Base-by-base conservation (phyloP, 2,888 invertebrate species). In the Dioctria linearis region DNA sequence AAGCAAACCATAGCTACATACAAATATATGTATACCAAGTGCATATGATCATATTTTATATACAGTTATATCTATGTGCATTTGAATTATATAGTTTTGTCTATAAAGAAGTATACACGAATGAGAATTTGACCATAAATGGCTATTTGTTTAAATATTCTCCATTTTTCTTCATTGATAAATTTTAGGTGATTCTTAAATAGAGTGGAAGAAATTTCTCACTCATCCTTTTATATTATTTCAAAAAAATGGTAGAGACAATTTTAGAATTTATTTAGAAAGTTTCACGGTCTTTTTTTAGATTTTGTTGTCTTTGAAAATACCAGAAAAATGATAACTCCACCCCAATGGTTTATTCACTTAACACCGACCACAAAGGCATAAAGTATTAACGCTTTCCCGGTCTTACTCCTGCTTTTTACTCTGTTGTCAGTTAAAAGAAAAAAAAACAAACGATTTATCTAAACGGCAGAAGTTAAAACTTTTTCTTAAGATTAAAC, bases 401-500 rank as follows among this genome's bases (percentile, higher is more conserved):
- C 66, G 6, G 11, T 25, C 5, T 25, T 13, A 37, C 8, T 66
- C n/a, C 9, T 3, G 43, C 6, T 43, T 66, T 43, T 6, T 5
- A 37, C 42, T 46, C 49, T 63, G 76, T 61, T 49, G 51, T 25
- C 25, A 25, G 25, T 25, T 25, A 2, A 25, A 25, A 25, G 25
- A 25, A 25, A 25, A 63, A 79, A 79, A 79, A 79, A 69, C 79
- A 79, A 79, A 69, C 79, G 67, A 79, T 79, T 79, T 79, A 79
- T 79, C 79, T 79, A 79, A 79, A 79, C 79, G 79, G 79, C 59
- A 59, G 67, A 79, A 79, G 67, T 79, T 67, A 51, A 79, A 79
- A 76, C 67, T 79, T 79, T 79, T 76, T 76, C 76, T 42, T 46
- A 66, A 79, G 79, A 79, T 79, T 79, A 79, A 79, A 79, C 67